Evolutionary conservation across 2,113 vertebrate genomes (phyloP).

Genomic region (Vulpes ferrilata): DNA sequence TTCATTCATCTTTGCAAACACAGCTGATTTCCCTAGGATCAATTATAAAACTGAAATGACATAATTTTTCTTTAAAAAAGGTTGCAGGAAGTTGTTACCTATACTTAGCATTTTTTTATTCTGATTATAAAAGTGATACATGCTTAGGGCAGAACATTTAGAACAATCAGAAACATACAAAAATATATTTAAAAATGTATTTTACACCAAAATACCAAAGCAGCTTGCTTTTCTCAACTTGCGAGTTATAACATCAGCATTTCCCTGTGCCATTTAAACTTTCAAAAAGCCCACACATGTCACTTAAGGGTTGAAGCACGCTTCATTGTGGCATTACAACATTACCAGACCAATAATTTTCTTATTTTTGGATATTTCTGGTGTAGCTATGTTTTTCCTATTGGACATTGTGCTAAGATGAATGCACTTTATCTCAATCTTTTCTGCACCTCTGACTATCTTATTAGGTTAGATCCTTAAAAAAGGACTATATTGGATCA

Average conservation of each 20-base stretch:
- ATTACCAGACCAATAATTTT: neutral
- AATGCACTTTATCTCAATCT: neutral
- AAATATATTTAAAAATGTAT: neutral
- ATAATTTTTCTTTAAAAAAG: neutral
- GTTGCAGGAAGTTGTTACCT: neutral
- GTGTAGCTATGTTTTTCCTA: neutral
- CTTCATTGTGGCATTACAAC: neutral
- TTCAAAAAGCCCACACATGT: neutral
- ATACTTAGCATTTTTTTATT: neutral
- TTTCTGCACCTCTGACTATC: neutral
- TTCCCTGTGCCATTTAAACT: neutral
- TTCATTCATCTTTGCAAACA: neutral
- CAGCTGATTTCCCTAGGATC: neutral
- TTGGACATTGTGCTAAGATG: neutral
- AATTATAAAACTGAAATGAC: constrained; percentile 9
- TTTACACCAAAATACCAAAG: neutral
- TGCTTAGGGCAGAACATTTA: neutral
- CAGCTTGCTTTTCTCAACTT: neutral
- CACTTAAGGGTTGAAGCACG: neutral
- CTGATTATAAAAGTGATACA: neutral
- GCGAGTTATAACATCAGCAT: neutral
- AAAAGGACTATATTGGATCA: neutral
- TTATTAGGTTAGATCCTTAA: neutral
- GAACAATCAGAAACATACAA: neutral
- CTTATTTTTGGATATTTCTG: neutral